Percentiles rank a stretch among this genome's conserved stretches.
phyloP scores from a whole-genome alignment of 2,113 vertebrate species.

The Zosterops borbonicus region DNA sequence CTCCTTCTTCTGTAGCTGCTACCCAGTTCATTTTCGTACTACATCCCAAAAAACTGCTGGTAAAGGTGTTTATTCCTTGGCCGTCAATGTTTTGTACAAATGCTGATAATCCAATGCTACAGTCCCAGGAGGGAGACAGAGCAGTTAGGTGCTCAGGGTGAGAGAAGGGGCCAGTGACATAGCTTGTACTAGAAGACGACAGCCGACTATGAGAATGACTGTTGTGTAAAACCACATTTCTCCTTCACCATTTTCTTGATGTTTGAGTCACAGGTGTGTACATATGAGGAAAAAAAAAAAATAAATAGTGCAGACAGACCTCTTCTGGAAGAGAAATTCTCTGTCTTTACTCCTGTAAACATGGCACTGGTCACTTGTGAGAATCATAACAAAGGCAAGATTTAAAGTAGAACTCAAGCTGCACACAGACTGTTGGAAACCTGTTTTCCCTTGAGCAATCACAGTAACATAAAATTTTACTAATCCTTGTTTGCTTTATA shows the following conservation, averaged over 20 bases:
- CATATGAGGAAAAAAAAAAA: too few relatives aligned
- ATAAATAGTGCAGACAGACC: not conserved
- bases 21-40: not conserved
- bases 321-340: not conserved
- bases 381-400: not conserved
- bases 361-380: not conserved
- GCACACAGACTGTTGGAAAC: not conserved
- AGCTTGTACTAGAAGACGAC: not conserved
- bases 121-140: not conserved
- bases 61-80: not conserved
- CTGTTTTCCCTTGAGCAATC: not conserved
- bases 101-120: not conserved
- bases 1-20: not conserved
- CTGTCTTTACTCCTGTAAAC: not conserved
- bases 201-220: not conserved
- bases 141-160: not conserved
- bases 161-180: not conserved
- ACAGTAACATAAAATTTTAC: not conserved
- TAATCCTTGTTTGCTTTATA: not conserved
- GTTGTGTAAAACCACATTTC: not conserved
- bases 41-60: not conserved
- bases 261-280: rapidly evolving
- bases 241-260: not conserved
- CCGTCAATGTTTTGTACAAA: not conserved
- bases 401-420: not conserved